Base-by-base conservation (phyloP, 2,888 invertebrate species). In the Eurytoma adleriae region DNA sequence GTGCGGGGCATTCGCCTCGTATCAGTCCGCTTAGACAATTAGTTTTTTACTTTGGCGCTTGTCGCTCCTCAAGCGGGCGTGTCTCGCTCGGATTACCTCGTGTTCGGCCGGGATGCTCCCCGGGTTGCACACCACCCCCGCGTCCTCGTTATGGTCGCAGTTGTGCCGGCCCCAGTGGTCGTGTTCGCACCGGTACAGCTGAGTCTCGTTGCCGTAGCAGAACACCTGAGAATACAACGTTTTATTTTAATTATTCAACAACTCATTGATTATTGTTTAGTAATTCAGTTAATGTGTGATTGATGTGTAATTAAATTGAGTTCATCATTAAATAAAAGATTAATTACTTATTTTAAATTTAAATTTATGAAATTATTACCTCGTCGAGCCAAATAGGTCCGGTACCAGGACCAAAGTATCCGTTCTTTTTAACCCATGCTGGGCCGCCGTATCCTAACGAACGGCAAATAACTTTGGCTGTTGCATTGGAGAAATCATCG, bases 341-440 rank as follows among this genome's bases (percentile, higher is more conserved):
- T 40, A 40, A 40, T 10, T 40, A 10, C 0, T 5, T 40, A 40
- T 40, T 40, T 5, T 40, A 10, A 5, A 1, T 10, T 10, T 40
- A 10, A 1, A 0, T 40, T 40, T 4, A 40, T 4, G 0, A 40
- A 10, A 10, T 7, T 0, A 40, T 83, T 16, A 95, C 93, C 88
- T 94, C 94, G 86, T 95, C 95, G 68, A 95, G 88, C 95, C 95
- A 95, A 85, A 95, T 95, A 2, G 94, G 94, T 0, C 95, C 95
- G 7, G 87, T 88, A 13, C 94, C 94, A 67, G 92, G 86, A 10
- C 93, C 93, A 83, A 92, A 93, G 77, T 90, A 91, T 2, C 92
- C 93, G 70, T 93, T 92, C 85, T 93, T 93, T 83, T 91, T 91
- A 0, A 91, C 91, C 16, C 91, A 88, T 16, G 93, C 92, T 24